These are phyloP conservation scores for Melanophora roralis DNA, from an alignment of 2,888 invertebrate species.

Conservation along the genomic window DNA sequence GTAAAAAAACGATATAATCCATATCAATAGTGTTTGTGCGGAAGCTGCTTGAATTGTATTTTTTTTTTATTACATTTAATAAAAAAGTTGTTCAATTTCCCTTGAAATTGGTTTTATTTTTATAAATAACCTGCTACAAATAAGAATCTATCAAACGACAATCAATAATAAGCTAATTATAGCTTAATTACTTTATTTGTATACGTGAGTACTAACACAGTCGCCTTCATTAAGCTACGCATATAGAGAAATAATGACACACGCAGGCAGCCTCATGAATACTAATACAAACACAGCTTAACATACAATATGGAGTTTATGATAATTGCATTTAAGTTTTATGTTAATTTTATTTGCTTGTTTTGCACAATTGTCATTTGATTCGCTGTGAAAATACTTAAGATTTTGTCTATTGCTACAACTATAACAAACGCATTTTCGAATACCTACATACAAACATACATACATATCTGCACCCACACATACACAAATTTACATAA, in stretches of 20 bases:
- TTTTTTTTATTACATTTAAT: not conserved
- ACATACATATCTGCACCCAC: too few relatives aligned
- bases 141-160: constrained; percentile 29
- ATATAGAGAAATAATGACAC: not conserved
- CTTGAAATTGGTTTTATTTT: not conserved
- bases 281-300: not conserved
- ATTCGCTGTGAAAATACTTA: constrained; percentile 42
- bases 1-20: too few relatives aligned
- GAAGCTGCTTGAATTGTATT: too few relatives aligned
- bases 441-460: not conserved
- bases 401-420: constrained; percentile 4
- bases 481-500: not conserved
- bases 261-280: not conserved
- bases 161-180: constrained; percentile 52
- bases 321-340: constrained; percentile 53
- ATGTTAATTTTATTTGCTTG: constrained; percentile 53
- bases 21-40: too few relatives aligned
- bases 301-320: constrained; percentile 35
- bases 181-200: constrained; percentile 49
- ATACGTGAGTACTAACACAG: not conserved
- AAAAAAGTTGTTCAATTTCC: not conserved
- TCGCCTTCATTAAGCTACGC: not conserved
- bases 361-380: constrained; percentile 47
- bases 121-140: not conserved
- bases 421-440: not conserved